A percentile compares a stretch with the other conserved stretches of the same genome.
These are phyloP conservation scores for Momotus momota DNA, from an alignment of 2,797 vertebrate genomes.

Conservation along the genomic window DNA sequence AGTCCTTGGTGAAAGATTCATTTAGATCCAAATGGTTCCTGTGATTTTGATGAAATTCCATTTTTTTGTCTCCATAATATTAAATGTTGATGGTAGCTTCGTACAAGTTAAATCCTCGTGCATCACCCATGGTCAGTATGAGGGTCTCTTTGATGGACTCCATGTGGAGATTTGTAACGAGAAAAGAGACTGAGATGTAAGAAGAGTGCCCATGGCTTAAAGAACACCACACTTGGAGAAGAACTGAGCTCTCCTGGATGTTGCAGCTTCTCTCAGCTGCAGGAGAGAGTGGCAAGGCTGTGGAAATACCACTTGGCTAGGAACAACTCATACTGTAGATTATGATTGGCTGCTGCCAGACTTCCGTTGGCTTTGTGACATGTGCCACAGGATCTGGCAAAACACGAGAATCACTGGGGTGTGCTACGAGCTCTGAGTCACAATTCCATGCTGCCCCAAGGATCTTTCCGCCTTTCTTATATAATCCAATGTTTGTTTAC, in stretches of 20 bases:
- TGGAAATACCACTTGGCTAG: neutral
- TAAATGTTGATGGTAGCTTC: neutral
- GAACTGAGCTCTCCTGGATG: neutral
- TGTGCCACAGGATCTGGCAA: conserved; percentile 2
- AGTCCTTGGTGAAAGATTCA: neutral
- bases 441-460: neutral
- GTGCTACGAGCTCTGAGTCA: conserved; percentile 48
- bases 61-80: neutral
- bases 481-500: conserved; percentile 63
- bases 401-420: neutral
- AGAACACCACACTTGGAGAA: neutral
- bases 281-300: neutral
- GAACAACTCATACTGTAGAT: neutral
- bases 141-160: neutral
- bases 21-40: neutral
- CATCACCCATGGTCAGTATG: neutral
- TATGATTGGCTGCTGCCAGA: neutral
- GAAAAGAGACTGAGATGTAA: neutral
- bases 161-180: neutral
- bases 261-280: neutral
- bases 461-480: conserved; percentile 49
- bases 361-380: neutral
- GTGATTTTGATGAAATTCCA: neutral
- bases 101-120: neutral
- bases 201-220: neutral